Conservation (phyloP, 2,888 invertebrate species). For the Timema cristinae region DNA sequence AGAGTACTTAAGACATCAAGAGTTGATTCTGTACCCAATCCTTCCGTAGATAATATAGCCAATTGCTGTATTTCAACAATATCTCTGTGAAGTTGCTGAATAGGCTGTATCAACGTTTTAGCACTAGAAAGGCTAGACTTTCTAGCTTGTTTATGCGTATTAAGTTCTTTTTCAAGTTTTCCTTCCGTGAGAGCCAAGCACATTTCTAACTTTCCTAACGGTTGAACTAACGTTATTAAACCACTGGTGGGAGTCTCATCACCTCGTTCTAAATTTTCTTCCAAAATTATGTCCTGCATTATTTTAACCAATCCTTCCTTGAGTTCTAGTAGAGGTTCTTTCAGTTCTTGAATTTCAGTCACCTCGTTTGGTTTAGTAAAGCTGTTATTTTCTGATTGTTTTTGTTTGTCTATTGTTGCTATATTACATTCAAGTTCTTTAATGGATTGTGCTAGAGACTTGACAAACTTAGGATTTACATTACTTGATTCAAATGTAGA, state of each 20-base stretch:
- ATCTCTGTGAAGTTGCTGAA: conserved; percentile 54
- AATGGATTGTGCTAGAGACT: conserved; percentile 19
- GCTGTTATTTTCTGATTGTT: conserved; percentile 10
- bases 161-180: conserved; percentile 19
- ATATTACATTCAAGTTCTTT: conserved; percentile 20
- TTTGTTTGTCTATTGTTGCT: conserved; percentile 20
- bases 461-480: conserved; percentile 1
- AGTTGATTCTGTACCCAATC: no score
- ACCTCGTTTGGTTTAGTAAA: not conserved
- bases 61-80: conserved; percentile 39
- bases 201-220: conserved; percentile 40
- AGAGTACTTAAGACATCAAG: no score
- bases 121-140: conserved; percentile 12
- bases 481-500: not conserved
- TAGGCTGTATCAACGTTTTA: conserved; percentile 19
- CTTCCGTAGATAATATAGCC: no score
- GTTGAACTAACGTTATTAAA: conserved; percentile 43
- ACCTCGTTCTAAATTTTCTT: conserved; percentile 5
- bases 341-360: conserved; percentile 14
- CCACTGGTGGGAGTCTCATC: conserved; percentile 26
- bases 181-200: conserved; percentile 21
- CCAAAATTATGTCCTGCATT: conserved; percentile 17
- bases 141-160: conserved; percentile 10
- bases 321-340: conserved; percentile 23
- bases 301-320: conserved; percentile 25